Evolutionary conservation across 2,888 invertebrate genomes (phyloP).

Genomic region (Plutella xylostella): DNA sequence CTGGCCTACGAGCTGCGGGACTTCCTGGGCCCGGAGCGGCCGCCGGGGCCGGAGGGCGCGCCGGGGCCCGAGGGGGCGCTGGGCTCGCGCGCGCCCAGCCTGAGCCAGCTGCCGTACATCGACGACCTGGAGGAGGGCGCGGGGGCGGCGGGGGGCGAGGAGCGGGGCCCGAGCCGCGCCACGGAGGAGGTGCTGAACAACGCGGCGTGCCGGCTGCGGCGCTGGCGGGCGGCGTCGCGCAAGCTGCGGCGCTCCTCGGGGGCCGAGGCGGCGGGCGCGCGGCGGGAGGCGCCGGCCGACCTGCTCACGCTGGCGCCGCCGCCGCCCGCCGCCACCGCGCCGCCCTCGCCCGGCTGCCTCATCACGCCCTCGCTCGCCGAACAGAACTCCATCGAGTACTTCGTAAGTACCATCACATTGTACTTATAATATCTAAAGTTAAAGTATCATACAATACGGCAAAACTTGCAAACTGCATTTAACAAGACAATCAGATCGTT

Average conservation of each 20-base stretch:
- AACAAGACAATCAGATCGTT: too few species aligned
- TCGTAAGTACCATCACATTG: constrained; percentile 46
- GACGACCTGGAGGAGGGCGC: constrained; percentile 42
- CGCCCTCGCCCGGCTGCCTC: constrained; percentile 58
- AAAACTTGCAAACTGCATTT: too few species aligned
- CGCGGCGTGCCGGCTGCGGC: constrained; percentile 57
- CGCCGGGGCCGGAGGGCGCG: background rate
- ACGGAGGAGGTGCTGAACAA: constrained; percentile 53
- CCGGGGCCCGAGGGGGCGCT: background rate
- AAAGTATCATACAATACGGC: too few species aligned
- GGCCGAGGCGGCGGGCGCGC: constrained; percentile 37
- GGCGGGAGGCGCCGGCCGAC: constrained; percentile 55
- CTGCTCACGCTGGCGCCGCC: constrained; percentile 57
- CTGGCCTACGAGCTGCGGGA: constrained; percentile 51
- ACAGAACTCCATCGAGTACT: constrained; percentile 52
- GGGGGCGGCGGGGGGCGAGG: constrained; percentile 41
- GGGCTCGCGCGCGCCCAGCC: constrained; percentile 33
- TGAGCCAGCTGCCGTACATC: constrained; percentile 45
- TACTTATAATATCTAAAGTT: too few species aligned
- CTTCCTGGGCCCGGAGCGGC: constrained; percentile 42
- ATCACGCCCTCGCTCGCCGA: constrained; percentile 56
- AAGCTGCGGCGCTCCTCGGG: constrained; percentile 52
- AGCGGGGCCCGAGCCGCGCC: constrained; percentile 38
- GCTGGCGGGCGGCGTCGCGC: constrained; percentile 63
- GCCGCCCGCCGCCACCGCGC: constrained; percentile 58